Evolutionary conservation across 1,140 invertebrate species (phyloP).

Genomic region (Harpegnathos saltator): DNA sequence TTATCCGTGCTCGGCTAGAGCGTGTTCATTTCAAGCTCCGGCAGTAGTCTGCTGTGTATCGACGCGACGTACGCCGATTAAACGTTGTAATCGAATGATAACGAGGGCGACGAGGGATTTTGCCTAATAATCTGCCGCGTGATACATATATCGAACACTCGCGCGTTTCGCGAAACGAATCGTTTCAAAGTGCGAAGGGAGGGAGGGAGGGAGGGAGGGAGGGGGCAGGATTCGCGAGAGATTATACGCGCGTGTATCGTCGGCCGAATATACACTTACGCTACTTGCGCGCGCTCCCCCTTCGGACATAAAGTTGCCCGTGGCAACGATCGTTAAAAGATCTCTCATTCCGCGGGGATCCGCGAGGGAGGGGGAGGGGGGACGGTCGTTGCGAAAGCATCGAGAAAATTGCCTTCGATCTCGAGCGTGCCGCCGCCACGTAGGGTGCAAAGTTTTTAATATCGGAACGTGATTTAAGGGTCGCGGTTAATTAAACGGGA

Average conservation of each 20-base stretch:
- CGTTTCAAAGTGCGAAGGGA: not conserved
- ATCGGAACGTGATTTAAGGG: constrained; percentile 80
- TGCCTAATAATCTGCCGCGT: constrained; percentile 14
- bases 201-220: no score
- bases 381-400: not conserved
- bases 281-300: not conserved
- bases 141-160: not conserved
- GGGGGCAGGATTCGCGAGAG: no score
- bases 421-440: constrained; percentile 32
- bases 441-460: constrained; percentile 79
- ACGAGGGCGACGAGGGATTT: constrained; percentile 39
- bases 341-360: not conserved
- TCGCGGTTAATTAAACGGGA: constrained; percentile 81
- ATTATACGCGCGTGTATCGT: no score
- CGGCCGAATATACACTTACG: not conserved
- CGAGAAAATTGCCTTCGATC: constrained; percentile 55
- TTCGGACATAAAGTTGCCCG: not conserved
- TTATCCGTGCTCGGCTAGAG: constrained; percentile 11
- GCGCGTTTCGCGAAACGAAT: not conserved
- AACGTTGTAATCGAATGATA: constrained; percentile 54
- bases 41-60: constrained; percentile 24
- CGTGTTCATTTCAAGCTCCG: constrained; percentile 18
- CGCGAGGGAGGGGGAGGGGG: no score
- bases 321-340: constrained; percentile 8
- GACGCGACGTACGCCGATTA: constrained; percentile 17